These are phyloP conservation scores for Apotomis capreana DNA, from an alignment of 2,888 invertebrate species.

Conservation along the genomic window DNA sequence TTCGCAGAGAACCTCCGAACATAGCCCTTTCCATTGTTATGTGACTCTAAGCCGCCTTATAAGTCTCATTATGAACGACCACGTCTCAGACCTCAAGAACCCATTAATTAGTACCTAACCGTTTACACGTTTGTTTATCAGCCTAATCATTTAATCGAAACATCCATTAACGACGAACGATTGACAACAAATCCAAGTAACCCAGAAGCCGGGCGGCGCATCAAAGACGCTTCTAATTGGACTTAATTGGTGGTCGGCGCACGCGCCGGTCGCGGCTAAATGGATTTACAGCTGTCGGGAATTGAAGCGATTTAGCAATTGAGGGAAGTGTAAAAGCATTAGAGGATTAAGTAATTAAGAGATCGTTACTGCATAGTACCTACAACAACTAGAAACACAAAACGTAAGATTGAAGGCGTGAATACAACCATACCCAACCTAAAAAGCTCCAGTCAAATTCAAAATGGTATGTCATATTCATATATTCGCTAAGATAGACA, in stretches of 20 bases:
- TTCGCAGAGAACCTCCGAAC: too few species aligned
- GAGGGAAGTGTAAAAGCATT: slow-evolving; percentile 48
- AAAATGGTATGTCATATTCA: too few species aligned
- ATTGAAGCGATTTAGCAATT: slow-evolving; percentile 64
- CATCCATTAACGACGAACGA: slow-evolving; percentile 21
- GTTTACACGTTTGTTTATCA: not conserved
- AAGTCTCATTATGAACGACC: too few species aligned
- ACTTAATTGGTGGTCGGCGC: slow-evolving; percentile 71
- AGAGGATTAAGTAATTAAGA: slow-evolving; percentile 32
- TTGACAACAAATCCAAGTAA: slow-evolving; percentile 52
- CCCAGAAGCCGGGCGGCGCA: slow-evolving; percentile 57
- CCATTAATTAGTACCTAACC: too few species aligned
- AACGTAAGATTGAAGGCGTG: too few species aligned
- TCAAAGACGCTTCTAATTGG: slow-evolving; percentile 73
- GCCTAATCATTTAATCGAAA: not conserved
- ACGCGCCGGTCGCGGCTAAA: slow-evolving; percentile 61
- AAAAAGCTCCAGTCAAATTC: too few species aligned
- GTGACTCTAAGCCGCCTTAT: too few species aligned
- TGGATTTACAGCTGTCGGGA: slow-evolving; percentile 70
- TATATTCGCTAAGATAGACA: too few species aligned
- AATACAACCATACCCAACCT: too few species aligned
- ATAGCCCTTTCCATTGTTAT: too few species aligned
- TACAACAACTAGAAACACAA: too few species aligned
- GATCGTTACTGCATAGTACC: not conserved
- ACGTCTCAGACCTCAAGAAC: too few species aligned